Evolutionary conservation across 2,797 vertebrate species (phyloP).

Genomic region (Chrysocyon brachyurus): DNA sequence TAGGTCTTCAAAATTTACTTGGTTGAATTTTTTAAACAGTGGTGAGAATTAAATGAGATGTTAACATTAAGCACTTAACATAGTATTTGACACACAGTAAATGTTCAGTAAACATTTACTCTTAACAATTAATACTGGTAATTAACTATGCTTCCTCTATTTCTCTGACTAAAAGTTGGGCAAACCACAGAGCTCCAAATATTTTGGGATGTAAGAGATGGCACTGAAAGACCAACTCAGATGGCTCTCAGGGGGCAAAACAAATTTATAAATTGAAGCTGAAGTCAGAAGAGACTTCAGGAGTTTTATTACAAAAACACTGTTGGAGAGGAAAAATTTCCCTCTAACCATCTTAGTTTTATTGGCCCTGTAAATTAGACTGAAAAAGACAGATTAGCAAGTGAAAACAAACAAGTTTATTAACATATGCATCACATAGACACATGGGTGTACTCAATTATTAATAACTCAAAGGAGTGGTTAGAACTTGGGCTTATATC

Average conservation of each 20-base stretch:
- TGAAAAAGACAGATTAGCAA: neutral
- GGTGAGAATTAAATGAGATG: slow-evolving; percentile 39
- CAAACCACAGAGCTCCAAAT: slow-evolving; percentile 10
- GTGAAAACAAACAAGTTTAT: neutral
- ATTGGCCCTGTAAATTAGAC: neutral
- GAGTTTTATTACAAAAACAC: neutral
- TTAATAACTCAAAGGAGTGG: neutral
- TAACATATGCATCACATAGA: neutral
- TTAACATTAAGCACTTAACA: slow-evolving; percentile 53
- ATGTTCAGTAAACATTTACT: slow-evolving; percentile 55
- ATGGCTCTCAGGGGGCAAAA: slow-evolving; percentile 27
- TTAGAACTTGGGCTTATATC: neutral
- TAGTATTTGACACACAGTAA: slow-evolving; percentile 5
- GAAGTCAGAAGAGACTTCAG: slow-evolving; percentile 46
- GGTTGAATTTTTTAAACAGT: neutral
- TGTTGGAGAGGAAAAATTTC: neutral
- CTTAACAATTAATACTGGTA: slow-evolving; percentile 39
- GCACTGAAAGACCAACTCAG: neutral
- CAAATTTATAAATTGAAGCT: slow-evolving; percentile 42
- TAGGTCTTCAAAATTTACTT: neutral
- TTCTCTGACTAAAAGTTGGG: slow-evolving; percentile 55
- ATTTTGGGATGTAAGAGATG: slow-evolving; percentile 38
- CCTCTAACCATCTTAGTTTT: neutral
- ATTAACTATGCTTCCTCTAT: slow-evolving; percentile 24
- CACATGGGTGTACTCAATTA: neutral